phyloP scores from a whole-genome alignment of 2,888 invertebrate species.

The Zygogramma bicolorata region DNA sequence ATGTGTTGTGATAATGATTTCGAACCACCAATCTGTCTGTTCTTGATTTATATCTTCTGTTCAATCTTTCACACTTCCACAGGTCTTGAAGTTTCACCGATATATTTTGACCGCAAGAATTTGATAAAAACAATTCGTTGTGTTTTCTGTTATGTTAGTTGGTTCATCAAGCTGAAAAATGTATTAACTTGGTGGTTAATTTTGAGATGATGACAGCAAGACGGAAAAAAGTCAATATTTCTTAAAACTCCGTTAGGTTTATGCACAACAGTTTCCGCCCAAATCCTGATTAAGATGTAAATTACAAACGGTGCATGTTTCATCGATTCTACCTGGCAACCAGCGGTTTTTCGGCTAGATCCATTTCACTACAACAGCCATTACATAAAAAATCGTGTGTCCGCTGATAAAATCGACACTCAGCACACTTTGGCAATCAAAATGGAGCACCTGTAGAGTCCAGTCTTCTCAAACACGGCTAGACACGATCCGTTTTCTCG shows the following conservation, averaged over 20 bases:
- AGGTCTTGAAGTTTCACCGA: too few species aligned
- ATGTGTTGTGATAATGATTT: too few species aligned
- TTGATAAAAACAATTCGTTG: too few species aligned
- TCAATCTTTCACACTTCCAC: too few species aligned
- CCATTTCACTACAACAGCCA: constrained; percentile 21
- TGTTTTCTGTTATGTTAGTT: too few species aligned
- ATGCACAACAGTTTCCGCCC: neutral
- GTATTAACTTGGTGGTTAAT: too few species aligned
- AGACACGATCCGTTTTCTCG: constrained; percentile 25
- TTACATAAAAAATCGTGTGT: constrained; percentile 27
- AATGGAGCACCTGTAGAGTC: constrained; percentile 34
- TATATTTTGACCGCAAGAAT: too few species aligned
- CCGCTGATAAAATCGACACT: constrained; percentile 29
- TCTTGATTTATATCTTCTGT: too few species aligned
- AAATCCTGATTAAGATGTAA: constrained; percentile 3
- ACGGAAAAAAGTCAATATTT: neutral
- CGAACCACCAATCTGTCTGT: too few species aligned
- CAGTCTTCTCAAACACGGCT: constrained; percentile 19
- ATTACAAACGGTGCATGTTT: neutral
- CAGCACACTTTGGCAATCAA: constrained; percentile 41
- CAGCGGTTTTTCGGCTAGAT: neutral
- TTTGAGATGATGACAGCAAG: too few species aligned
- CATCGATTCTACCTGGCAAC: neutral
- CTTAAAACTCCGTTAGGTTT: neutral
- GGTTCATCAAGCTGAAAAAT: too few species aligned